Evolutionary conservation across 2,888 invertebrate species (phyloP).

Genomic region (Cyclophora albipunctata): DNA sequence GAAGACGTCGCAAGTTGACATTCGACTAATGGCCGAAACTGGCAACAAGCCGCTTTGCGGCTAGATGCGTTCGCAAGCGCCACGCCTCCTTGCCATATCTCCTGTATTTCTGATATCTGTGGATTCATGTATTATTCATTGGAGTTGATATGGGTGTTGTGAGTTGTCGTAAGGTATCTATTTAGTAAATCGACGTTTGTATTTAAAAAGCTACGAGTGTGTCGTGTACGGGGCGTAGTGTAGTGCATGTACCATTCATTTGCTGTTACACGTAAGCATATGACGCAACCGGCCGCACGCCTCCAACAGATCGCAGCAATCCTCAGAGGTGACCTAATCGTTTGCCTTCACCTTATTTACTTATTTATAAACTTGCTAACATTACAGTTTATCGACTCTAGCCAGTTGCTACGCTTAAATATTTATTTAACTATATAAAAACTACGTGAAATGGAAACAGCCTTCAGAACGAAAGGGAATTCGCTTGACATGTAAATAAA

Average conservation of each 20-base stretch:
- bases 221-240: constrained; percentile 1
- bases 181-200: too few species aligned
- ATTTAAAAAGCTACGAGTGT: neutral
- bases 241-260: too few species aligned
- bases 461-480: constrained; percentile 7
- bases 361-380: constrained; percentile 20
- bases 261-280: too few species aligned
- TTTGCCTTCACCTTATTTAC: constrained; percentile 45
- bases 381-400: constrained; percentile 22
- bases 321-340: constrained; percentile 43
- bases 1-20: too few species aligned
- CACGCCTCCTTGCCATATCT: too few species aligned
- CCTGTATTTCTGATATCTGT: too few species aligned
- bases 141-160: too few species aligned
- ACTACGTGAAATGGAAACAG: constrained; percentile 1
- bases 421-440: neutral
- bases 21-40: too few species aligned
- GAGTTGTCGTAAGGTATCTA: too few species aligned
- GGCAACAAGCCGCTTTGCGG: too few species aligned
- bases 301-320: constrained; percentile 16
- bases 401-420: constrained; percentile 6
- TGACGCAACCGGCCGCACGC: constrained; percentile 26
- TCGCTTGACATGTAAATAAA: constrained; percentile 4
- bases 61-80: too few species aligned
- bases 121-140: too few species aligned